Base-by-base conservation (phyloP, 30 jellyfish, hydroid and myxozoan genomes). In the Chrysaora quinquecirrha region DNA sequence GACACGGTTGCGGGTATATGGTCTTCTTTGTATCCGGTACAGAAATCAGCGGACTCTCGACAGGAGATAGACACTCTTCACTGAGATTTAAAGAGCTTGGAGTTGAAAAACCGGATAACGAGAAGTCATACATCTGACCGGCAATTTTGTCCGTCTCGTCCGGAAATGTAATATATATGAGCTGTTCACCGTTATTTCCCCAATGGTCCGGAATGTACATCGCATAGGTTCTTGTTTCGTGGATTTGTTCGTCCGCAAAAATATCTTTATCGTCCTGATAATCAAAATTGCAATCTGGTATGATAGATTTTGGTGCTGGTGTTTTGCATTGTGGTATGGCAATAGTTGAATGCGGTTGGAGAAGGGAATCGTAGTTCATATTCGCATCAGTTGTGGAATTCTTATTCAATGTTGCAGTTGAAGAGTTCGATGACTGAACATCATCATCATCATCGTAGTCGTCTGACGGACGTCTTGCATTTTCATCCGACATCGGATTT, bases 1-100 rank as follows among this genome's bases (percentile, higher is more conserved):
- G 88, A 77, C 80, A 77, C n/a, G 88, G 90, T 48, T 54, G 82
- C 18, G 77, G 84, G 38, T 80, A 80, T 35, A 80, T 68, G 4
- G 62, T 68, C 16, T 4, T 47, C 69, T 77, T 74, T 54, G 63
- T 80, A 21, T 80, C 50, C n/a, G 62, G 80, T 20, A 34, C 29
- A 19, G 61, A 61, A 33, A 62, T 38, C 18, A 62, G 64, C 0
- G 90, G 90, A 24, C 90, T 80, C 20, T 80, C 90, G 2, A 50
- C 24, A 2, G 90, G 90, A 0, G 90, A 65, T 30, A 25, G n/a
- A 38, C 64, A 80, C 47, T 80, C 90, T 28, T 80, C 90, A 34
- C 90, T 80, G 10, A 80, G 56, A 23, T 80, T 69, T 18, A 80
- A 80, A 3, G 90, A 54, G 12, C 84, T 48, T 7, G 90, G 90